Percentiles rank a stretch among this genome's conserved stretches.
Conservation (phyloP, 2,888 invertebrate genomes). For the Heteropelma amictum region DNA sequence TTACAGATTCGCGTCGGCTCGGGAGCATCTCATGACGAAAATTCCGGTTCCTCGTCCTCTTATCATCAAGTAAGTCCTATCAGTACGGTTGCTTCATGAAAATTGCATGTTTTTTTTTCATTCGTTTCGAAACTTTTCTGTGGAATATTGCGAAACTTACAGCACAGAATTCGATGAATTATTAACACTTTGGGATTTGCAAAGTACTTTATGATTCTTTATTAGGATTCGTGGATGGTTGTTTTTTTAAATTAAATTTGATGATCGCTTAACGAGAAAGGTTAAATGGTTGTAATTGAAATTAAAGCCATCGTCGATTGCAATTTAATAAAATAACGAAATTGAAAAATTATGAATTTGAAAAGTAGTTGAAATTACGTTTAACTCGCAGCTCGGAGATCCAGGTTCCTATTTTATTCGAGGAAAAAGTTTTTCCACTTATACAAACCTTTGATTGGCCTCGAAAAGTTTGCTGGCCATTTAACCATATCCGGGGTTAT, state of each 20-base stretch:
- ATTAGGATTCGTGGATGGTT: too few species aligned
- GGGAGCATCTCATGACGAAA: conserved; percentile 59
- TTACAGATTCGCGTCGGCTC: conserved; percentile 57
- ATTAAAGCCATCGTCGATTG: too few species aligned
- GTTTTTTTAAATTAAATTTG: too few species aligned
- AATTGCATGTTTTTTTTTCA: neutral
- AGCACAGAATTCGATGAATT: too few species aligned
- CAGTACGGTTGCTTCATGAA: neutral
- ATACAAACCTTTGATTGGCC: neutral
- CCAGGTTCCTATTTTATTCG: neutral
- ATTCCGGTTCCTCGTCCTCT: conserved; percentile 55
- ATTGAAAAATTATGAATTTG: too few species aligned
- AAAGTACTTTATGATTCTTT: too few species aligned
- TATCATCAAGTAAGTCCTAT: conserved; percentile 62
- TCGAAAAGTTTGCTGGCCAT: neutral
- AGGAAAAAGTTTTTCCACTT: neutral
- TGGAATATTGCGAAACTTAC: neutral
- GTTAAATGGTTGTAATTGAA: too few species aligned
- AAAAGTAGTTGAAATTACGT: too few species aligned
- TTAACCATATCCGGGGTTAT: neutral
- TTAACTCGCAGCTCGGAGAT: too few species aligned
- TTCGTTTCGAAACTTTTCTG: neutral
- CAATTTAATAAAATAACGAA: too few species aligned
- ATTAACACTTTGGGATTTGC: too few species aligned
- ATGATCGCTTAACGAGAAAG: too few species aligned